Evolutionary conservation across 2,113 vertebrate species (phyloP).

Genomic region (Alexandromys fortis): DNA sequence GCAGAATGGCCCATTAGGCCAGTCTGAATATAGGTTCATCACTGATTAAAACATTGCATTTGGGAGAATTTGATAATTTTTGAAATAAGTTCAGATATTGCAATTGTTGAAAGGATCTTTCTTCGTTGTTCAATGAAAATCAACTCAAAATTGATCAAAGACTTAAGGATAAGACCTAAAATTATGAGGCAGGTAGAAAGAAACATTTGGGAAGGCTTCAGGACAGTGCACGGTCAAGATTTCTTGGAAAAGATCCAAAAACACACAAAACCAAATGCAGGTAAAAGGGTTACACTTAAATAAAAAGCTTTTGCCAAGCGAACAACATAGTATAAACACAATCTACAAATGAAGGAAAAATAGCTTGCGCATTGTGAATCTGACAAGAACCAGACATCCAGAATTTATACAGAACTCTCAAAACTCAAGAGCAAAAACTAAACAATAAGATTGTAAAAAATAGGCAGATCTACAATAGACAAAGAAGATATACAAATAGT

Average conservation of each 20-base stretch:
- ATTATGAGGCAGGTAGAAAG: neutral
- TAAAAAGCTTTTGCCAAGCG: neutral
- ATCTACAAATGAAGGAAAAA: neutral
- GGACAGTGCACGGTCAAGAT: neutral
- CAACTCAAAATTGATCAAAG: neutral
- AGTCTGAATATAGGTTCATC: neutral
- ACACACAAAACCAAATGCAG: neutral
- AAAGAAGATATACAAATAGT: neutral
- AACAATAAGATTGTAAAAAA: neutral
- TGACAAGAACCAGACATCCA: neutral
- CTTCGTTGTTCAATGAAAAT: neutral
- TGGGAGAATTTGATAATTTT: neutral
- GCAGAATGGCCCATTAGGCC: neutral
- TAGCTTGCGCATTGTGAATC: neutral
- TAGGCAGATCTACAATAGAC: neutral
- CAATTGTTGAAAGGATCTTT: neutral
- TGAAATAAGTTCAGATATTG: neutral
- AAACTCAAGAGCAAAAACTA: neutral
- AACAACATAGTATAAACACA: neutral
- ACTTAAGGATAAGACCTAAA: neutral
- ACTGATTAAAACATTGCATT: neutral
- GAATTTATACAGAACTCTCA: neutral
- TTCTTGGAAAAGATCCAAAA: neutral
- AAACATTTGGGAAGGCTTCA: neutral
- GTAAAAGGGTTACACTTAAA: neutral